Evolutionary conservation across 1,140 invertebrate genomes (phyloP).

Genomic region (Papilio polytes): DNA sequence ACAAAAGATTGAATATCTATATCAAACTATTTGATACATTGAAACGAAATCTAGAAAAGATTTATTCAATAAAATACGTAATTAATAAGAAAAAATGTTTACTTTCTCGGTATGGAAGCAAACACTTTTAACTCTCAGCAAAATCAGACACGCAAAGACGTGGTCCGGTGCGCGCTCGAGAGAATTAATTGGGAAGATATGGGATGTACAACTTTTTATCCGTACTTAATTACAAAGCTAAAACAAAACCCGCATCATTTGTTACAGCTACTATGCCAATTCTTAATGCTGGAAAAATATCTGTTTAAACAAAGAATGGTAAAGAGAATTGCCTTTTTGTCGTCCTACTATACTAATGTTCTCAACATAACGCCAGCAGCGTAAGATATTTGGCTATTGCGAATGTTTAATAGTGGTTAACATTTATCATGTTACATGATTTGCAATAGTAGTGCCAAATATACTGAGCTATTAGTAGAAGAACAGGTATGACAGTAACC

Average conservation of each 20-base stretch:
- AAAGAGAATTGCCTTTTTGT: neutral
- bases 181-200: constrained; percentile 37
- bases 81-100: constrained; percentile 16
- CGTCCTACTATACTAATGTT: too few relatives aligned
- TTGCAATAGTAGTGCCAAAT: too few relatives aligned
- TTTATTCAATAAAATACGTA: constrained; percentile 13
- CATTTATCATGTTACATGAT: too few relatives aligned
- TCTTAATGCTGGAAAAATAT: neutral
- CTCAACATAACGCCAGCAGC: neutral
- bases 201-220: constrained; percentile 27
- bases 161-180: constrained; percentile 9
- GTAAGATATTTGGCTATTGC: too few relatives aligned
- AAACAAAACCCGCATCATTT: neutral
- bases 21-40: neutral
- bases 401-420: too few relatives aligned
- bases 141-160: constrained; percentile 29
- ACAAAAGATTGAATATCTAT: neutral
- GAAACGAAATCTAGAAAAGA: neutral
- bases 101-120: neutral
- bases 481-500: too few relatives aligned
- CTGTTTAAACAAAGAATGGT: neutral
- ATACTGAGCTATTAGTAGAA: too few relatives aligned
- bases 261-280: neutral
- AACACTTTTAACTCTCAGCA: constrained; percentile 19
- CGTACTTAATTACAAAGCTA: neutral